phyloP scores from a whole-genome alignment of 2,113 vertebrate genomes.

The Cygnus atratus region DNA sequence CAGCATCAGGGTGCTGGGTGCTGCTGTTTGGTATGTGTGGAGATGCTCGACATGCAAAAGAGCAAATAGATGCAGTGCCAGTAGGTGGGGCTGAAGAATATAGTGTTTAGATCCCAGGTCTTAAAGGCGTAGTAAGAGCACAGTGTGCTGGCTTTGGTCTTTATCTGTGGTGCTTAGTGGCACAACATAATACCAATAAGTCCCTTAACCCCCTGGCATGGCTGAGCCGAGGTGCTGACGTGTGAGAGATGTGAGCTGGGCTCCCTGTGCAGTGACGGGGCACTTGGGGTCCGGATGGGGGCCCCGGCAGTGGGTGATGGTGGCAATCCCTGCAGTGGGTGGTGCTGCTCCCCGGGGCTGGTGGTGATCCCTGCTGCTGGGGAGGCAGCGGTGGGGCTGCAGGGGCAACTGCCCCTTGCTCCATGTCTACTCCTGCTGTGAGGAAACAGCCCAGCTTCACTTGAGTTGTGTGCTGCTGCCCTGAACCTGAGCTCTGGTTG shows the following conservation, averaged over 20 bases:
- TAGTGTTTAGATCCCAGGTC: neutral
- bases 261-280: neutral
- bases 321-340: too few relatives aligned
- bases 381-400: neutral
- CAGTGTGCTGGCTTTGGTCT: neutral
- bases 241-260: neutral
- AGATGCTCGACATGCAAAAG: neutral
- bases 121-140: neutral
- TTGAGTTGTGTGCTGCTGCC: neutral
- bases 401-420: neutral
- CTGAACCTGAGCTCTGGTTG: neutral
- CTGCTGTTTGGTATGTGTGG: fast-evolving
- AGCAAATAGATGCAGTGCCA: neutral
- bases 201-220: neutral
- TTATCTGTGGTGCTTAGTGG: neutral
- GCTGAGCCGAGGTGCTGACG: neutral
- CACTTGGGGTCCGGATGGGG: neutral
- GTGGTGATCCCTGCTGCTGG: neutral
- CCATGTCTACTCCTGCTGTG: fast-evolving
- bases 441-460: neutral
- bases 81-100: conserved; percentile 50
- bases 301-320: neutral
- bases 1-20: neutral
- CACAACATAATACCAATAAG: neutral
- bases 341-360: neutral